A percentile compares a stretch with the other conserved stretches of the same genome.
phyloP scores from a whole-genome alignment of 2,888 invertebrate species.

The Dasypogon diadema region DNA sequence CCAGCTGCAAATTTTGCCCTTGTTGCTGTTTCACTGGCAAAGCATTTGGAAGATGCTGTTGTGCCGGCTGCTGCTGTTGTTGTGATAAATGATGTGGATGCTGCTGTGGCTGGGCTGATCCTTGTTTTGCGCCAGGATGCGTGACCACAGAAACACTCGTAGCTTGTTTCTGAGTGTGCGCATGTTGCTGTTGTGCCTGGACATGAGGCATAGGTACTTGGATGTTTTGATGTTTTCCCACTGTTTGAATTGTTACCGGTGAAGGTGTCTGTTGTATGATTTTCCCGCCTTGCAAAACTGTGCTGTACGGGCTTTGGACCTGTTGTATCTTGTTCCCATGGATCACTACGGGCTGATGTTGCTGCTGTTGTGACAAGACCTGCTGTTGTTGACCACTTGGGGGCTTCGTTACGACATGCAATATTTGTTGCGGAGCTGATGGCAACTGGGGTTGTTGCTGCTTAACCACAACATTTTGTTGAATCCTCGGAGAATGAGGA shows the following conservation, averaged over 20 bases:
- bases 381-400: constrained; percentile 21
- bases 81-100: constrained; percentile 52
- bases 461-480: constrained; percentile 54
- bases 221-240: constrained; percentile 66
- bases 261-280: constrained; percentile 49
- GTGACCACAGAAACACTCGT: constrained; percentile 59
- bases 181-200: constrained; percentile 63
- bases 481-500: constrained; percentile 60
- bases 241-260: constrained; percentile 57
- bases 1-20: constrained; percentile 61
- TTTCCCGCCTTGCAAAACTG: constrained; percentile 51
- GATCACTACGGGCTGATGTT: constrained; percentile 54
- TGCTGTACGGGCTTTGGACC: constrained; percentile 60
- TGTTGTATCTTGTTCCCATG: constrained; percentile 41
- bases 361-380: constrained; percentile 57
- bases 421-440: constrained; percentile 42
- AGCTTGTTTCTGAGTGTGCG: constrained; percentile 48
- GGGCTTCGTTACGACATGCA: constrained; percentile 53
- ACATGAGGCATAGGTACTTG: constrained; percentile 69
- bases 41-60: constrained; percentile 44
- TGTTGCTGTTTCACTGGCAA: constrained; percentile 58
- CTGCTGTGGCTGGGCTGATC: constrained; percentile 45
- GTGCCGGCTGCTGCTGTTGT: constrained; percentile 51
- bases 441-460: constrained; percentile 57
- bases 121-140: constrained; percentile 59